phyloP scores from a whole-genome alignment of 1,140 invertebrate species.

The Tenebrio molitor region DNA sequence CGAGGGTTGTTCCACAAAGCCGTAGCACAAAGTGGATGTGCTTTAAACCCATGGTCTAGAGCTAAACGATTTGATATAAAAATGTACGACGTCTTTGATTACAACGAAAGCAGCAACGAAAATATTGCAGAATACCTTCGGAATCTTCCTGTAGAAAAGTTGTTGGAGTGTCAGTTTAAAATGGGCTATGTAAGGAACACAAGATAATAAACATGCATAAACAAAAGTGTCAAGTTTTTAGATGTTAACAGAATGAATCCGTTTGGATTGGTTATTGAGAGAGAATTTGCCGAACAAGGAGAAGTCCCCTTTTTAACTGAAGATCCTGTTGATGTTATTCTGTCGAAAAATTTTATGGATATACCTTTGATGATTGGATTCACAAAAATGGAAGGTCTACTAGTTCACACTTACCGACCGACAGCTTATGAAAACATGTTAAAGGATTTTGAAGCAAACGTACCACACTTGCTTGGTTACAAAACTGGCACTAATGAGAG shows the following conservation, averaged over 20 bases:
- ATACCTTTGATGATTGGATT: slow-evolving; percentile 54
- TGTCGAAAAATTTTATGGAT: slow-evolving; percentile 47
- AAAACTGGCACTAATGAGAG: slow-evolving; percentile 17
- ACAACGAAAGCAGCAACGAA: slow-evolving; percentile 32
- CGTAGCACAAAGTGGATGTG: slow-evolving; percentile 76
- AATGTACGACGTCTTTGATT: slow-evolving; percentile 44
- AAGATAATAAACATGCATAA: no score
- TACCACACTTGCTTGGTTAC: slow-evolving; percentile 34
- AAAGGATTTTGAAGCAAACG: slow-evolving; percentile 29
- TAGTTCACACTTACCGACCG: background rate
- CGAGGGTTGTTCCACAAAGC: slow-evolving; percentile 73
- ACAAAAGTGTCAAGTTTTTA: no score
- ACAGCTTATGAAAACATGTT: background rate
- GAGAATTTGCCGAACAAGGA: background rate
- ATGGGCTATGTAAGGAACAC: no score
- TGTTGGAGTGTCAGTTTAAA: no score
- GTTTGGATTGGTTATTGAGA: slow-evolving; percentile 44
- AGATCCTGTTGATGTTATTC: slow-evolving; percentile 48
- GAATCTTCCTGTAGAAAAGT: slow-evolving; percentile 33
- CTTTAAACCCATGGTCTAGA: slow-evolving; percentile 67
- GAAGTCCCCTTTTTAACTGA: slow-evolving; percentile 47
- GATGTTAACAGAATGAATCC: background rate
- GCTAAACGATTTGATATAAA: slow-evolving; percentile 51
- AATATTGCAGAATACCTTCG: slow-evolving; percentile 57
- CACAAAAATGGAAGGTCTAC: slow-evolving; percentile 49